Percentiles rank a stretch among this genome's conserved stretches.
Conservation (phyloP, 1,140 invertebrate species). For the Acyrthosiphon pisum region DNA sequence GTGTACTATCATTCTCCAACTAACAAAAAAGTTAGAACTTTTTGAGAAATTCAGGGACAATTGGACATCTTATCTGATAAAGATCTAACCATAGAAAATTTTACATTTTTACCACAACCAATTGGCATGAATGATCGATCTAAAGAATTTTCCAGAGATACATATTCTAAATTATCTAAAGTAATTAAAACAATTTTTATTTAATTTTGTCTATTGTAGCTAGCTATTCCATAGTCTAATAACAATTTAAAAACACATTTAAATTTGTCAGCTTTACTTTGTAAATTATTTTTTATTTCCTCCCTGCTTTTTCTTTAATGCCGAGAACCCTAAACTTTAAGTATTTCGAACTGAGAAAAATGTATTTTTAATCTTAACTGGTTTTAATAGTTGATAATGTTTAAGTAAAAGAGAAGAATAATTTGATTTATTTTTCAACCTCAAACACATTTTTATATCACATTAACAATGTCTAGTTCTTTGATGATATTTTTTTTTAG, state of each 20-base stretch:
- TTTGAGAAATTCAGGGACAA: slow-evolving; percentile 68
- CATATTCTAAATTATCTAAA: slow-evolving; percentile 44
- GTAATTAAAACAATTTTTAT: not conserved
- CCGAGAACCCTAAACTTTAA: no score
- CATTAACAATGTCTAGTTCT: no score
- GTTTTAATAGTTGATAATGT: no score
- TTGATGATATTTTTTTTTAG: no score
- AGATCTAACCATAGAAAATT: slow-evolving; percentile 75
- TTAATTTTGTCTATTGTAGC: not conserved
- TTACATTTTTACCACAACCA: slow-evolving; percentile 78
- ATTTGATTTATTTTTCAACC: no score
- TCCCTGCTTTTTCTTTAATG: no score
- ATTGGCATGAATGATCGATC: slow-evolving; percentile 74
- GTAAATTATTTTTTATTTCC: no score
- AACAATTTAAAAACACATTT: not conserved
- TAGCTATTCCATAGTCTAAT: not conserved
- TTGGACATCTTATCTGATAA: slow-evolving; percentile 62
- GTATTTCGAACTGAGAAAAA: no score
- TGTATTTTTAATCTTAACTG: no score
- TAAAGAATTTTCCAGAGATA: slow-evolving; percentile 62
- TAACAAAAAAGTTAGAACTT: slow-evolving; percentile 77
- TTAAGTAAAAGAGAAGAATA: no score
- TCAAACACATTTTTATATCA: no score
- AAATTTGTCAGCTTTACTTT: not conserved
- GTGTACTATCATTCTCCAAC: slow-evolving; percentile 79